Evolutionary conservation across 1,140 invertebrate genomes (phyloP).

Genomic region (Tetramorium simillimum): DNA sequence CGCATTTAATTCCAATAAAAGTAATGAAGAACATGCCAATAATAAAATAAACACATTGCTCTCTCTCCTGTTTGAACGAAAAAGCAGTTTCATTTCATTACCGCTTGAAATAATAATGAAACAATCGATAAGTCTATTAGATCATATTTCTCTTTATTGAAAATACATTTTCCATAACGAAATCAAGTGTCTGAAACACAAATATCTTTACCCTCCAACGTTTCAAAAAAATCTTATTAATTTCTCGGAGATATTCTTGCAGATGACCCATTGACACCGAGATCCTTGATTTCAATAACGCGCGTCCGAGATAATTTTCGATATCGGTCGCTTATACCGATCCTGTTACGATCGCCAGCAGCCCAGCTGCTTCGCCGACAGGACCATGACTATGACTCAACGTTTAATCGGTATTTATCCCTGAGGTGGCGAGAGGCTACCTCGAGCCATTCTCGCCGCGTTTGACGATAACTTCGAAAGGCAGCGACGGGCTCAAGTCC

Average conservation of each 20-base stretch:
- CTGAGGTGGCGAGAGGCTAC: constrained; percentile 35
- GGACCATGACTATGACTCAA: constrained; percentile 14
- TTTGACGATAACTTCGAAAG: constrained; percentile 59
- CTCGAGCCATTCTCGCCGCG: constrained; percentile 42
- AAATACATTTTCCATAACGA: neutral
- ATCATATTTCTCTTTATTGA: neutral
- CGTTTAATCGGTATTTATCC: constrained; percentile 54
- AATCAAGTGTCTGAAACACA: neutral
- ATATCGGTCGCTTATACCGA: constrained; percentile 23
- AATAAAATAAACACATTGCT: neutral
- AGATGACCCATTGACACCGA: neutral
- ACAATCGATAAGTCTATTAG: neutral
- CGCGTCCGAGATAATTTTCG: neutral
- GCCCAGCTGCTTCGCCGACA: neutral
- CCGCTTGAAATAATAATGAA: neutral
- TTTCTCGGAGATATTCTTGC: neutral
- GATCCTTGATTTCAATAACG: neutral
- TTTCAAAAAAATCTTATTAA: neutral
- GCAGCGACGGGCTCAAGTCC: constrained; percentile 28
- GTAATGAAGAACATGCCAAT: neutral
- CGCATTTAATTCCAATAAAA: neutral
- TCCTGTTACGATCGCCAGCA: constrained; percentile 10
- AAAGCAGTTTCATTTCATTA: neutral
- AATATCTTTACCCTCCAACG: neutral
- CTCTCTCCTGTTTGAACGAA: neutral